Percentiles rank a stretch among this genome's conserved stretches.
phyloP scores from a whole-genome alignment of 1,140 invertebrate genomes.

The Penaeus japonicus region DNA sequence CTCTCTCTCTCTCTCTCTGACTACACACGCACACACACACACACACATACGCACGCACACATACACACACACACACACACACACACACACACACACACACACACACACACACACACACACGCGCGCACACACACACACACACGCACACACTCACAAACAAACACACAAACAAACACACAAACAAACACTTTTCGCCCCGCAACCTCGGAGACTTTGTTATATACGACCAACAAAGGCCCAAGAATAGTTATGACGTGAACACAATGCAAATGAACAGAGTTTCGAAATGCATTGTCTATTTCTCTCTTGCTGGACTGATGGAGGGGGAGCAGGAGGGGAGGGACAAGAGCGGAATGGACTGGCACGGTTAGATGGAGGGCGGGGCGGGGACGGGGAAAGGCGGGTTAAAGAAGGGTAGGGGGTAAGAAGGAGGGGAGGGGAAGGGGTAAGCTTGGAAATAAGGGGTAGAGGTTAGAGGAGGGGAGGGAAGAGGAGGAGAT shows the following conservation, averaged over 20 bases:
- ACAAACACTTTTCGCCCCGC: no score
- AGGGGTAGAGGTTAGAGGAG: no score
- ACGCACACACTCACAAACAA: background rate
- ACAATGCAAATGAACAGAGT: no score
- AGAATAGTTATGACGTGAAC: no score
- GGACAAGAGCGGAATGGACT: background rate
- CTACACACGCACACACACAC: background rate
- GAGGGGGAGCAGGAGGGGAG: background rate
- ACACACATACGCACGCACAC: background rate
- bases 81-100: constrained; percentile 20
- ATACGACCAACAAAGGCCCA: no score
- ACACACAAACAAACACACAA: background rate
- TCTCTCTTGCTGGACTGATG: background rate
- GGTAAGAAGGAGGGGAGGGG: background rate
- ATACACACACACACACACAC: constrained; percentile 19
- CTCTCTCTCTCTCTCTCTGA: no score
- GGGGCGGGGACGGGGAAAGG: background rate
- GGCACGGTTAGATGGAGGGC: background rate
- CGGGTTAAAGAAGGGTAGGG: background rate
- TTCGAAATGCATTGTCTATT: no score
- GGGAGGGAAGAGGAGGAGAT: background rate
- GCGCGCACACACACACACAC: background rate
- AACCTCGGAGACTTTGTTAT: no score
- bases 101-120: constrained; percentile 16
- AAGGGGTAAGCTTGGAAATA: background rate